Percentiles rank a stretch among this genome's conserved stretches.
Conservation (phyloP, 37 sponge, comb jelly and placozoan genomes). For the Agelas oroides region DNA sequence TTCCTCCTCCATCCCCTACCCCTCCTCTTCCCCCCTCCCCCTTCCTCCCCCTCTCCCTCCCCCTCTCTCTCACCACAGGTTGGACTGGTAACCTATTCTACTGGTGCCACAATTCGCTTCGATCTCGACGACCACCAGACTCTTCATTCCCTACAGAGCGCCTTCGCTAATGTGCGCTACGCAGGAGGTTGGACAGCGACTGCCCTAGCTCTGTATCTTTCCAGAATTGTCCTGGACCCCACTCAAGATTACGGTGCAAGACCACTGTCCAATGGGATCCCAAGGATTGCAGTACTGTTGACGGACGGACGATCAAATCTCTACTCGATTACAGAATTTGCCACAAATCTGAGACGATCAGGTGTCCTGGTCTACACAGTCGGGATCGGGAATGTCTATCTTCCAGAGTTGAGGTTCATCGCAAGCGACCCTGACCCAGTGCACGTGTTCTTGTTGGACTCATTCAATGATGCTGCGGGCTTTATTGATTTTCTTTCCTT, state of each 20-base stretch:
- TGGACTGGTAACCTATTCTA: slow-evolving; percentile 77
- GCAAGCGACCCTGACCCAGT: slow-evolving; percentile 77
- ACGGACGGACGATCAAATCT: slow-evolving; percentile 91
- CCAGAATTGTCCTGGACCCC: slow-evolving; percentile 50
- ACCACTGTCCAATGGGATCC: slow-evolving; percentile 72
- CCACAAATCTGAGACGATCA: slow-evolving; percentile 50
- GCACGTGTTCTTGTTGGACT: slow-evolving; percentile 80
- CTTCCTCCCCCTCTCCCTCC: too few species aligned
- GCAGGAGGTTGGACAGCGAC: slow-evolving; percentile 79
- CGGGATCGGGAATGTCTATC: slow-evolving; percentile 73
- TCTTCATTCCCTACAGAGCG: slow-evolving; percentile 25
- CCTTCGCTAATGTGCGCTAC: slow-evolving; percentile 16
- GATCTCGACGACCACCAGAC: slow-evolving; percentile 30
- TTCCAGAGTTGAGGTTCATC: slow-evolving; percentile 78
- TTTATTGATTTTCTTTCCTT: slow-evolving; percentile 85
- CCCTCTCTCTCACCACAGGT: slow-evolving; percentile 47
- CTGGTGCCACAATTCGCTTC: slow-evolving; percentile 44
- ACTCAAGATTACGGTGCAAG: slow-evolving; percentile 65
- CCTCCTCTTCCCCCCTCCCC: too few species aligned
- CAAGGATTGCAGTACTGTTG: slow-evolving; percentile 80
- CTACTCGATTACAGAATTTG: slow-evolving; percentile 19
- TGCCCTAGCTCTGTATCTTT: slow-evolving; percentile 51
- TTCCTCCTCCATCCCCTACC: too few species aligned
- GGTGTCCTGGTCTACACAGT: slow-evolving; percentile 84
- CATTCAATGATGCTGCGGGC: slow-evolving; percentile 64